A percentile compares a stretch with the other conserved stretches of the same genome.
These are phyloP conservation scores for Elgaria multicarinata DNA, from an alignment of 2,113 vertebrate species.

Conservation along the genomic window DNA sequence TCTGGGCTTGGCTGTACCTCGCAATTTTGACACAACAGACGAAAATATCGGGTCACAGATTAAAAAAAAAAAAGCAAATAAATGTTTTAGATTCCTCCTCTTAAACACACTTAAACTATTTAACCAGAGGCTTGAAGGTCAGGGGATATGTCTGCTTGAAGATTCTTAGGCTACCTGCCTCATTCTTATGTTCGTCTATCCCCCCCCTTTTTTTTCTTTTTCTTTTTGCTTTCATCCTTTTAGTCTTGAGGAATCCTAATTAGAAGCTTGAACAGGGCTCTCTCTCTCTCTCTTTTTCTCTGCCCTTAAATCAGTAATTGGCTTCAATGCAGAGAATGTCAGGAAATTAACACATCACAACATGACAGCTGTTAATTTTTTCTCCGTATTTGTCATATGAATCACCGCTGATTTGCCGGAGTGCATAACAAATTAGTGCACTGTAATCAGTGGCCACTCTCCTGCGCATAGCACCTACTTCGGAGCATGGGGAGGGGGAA, in stretches of 20 bases:
- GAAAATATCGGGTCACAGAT: conserved; percentile 80
- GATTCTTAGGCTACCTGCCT: conserved; percentile 84
- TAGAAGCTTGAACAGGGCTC: conserved; percentile 93
- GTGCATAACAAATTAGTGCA: conserved; percentile 98
- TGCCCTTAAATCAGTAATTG: conserved; percentile 99
- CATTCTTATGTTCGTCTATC: conserved; percentile 82
- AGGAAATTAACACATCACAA: conserved; percentile 99
- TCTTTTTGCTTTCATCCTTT: conserved; percentile 98
- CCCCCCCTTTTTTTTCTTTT: conserved; percentile 31
- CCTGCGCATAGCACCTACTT: conserved; percentile 78
- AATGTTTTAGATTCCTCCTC: conserved; percentile 89
- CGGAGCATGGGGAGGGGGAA: neutral
- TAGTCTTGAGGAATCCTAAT: conserved; percentile 98
- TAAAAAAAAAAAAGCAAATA: conserved; percentile 80
- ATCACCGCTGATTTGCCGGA: conserved; percentile 94
- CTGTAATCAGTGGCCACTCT: conserved; percentile 92
- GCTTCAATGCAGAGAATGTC: conserved; percentile 97
- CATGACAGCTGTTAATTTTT: conserved; percentile 99
- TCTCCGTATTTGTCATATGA: conserved; percentile 94
- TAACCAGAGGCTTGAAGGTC: conserved; percentile 76
- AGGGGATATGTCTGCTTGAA: conserved; percentile 68
- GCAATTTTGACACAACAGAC: conserved; percentile 86
- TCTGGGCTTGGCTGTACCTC: conserved; percentile 74
- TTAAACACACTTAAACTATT: conserved; percentile 84
- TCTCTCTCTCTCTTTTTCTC: conserved; percentile 88